Conservation (phyloP, 2,113 vertebrate genomes). For the Lucifuga dentata region DNA sequence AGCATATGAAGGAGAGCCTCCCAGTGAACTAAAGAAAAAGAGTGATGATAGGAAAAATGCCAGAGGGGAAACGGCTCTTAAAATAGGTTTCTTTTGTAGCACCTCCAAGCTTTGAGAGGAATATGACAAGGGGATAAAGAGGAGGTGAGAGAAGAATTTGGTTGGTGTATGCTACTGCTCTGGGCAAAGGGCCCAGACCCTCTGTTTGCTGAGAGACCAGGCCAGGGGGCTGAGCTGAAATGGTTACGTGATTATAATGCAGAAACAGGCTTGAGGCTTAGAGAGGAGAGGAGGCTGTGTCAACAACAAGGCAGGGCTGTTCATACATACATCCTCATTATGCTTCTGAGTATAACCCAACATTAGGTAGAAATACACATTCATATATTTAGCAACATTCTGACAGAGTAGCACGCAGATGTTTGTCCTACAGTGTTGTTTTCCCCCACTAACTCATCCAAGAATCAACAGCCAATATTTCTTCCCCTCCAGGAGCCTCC, state of each 20-base stretch:
- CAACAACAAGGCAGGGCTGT: conserved; percentile 29
- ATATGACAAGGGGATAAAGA: conserved; percentile 25
- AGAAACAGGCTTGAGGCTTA: conserved; percentile 36
- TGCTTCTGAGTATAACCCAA: background rate
- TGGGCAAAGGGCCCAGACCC: conserved; percentile 55
- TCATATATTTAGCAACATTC: background rate
- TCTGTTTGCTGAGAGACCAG: conserved; percentile 46
- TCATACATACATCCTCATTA: conserved; percentile 2
- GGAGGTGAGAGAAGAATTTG: conserved; percentile 34
- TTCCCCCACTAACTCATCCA: conserved; percentile 27
- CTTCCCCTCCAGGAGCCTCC: conserved; percentile 30
- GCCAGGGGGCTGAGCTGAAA: conserved; percentile 11
- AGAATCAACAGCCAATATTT: conserved; percentile 38
- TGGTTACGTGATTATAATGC: conserved; percentile 47
- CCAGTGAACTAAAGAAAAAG: conserved; percentile 38
- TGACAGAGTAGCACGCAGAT: conserved; percentile 49
- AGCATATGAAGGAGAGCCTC: conserved; percentile 21
- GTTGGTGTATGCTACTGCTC: conserved; percentile 42
- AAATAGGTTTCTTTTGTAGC: conserved; percentile 74
- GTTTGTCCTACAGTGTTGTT: conserved; percentile 39
- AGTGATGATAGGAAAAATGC: conserved; percentile 54
- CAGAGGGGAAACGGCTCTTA: conserved; percentile 53
- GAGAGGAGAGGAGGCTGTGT: conserved; percentile 3
- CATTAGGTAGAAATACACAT: conserved; percentile 1
- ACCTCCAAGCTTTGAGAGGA: conserved; percentile 37